Percentiles rank a stretch among this genome's conserved stretches.
phyloP scores from a whole-genome alignment of 2,113 vertebrate genomes.

The Ginglymostoma cirratum region DNA sequence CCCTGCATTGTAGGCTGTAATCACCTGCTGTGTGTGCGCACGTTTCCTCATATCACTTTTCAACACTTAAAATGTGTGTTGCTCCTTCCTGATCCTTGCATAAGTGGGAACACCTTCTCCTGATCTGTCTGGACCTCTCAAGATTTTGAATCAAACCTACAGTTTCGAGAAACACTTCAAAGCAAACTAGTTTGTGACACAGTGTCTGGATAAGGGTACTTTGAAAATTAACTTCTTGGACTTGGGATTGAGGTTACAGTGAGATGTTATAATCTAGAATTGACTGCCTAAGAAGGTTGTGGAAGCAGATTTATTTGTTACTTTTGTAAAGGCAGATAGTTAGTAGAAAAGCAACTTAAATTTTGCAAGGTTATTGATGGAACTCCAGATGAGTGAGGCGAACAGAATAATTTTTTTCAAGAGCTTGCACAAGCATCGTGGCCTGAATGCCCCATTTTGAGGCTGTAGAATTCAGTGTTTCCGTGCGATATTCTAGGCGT shows the following conservation, averaged over 20 bases:
- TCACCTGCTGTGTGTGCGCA: too few relatives aligned
- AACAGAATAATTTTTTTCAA: background rate
- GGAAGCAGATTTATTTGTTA: background rate
- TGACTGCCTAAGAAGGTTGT: background rate
- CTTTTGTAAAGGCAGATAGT: background rate
- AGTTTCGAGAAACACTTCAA: background rate
- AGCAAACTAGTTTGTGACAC: background rate
- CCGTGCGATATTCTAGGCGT: too few relatives aligned
- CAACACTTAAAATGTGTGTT: too few relatives aligned
- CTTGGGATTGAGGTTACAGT: background rate
- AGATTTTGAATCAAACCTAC: too few relatives aligned
- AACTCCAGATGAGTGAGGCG: background rate
- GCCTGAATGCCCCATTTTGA: background rate
- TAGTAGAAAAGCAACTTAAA: background rate
- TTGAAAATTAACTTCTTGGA: background rate
- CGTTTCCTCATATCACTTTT: too few relatives aligned
- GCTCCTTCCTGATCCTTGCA: too few relatives aligned
- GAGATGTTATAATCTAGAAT: background rate
- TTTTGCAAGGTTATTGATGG: background rate
- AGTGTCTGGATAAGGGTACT: background rate
- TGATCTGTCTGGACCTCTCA: too few relatives aligned
- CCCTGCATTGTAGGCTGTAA: too few relatives aligned
- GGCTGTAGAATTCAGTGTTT: background rate
- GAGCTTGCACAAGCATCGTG: background rate
- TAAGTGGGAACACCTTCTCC: too few relatives aligned